A percentile compares a stretch with the other conserved stretches of the same genome.
These are phyloP conservation scores for Thryonomys swinderianus DNA, from an alignment of 2,113 vertebrate genomes.

Conservation along the genomic window DNA sequence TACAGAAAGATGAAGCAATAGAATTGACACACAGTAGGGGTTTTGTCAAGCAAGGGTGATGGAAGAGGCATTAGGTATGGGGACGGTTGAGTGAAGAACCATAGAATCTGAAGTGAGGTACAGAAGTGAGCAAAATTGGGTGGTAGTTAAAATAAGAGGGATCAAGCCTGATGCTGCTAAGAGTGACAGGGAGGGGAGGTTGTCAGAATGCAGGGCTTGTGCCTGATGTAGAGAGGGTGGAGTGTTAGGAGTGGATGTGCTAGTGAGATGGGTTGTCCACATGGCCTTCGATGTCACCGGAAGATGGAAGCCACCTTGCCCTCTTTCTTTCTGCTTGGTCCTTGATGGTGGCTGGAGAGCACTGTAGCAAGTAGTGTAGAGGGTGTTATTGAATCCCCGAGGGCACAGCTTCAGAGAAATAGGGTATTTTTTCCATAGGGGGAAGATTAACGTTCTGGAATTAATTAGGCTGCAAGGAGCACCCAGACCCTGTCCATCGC, in stretches of 20 bases:
- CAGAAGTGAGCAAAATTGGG: background rate
- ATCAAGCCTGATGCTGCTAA: background rate
- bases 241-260: background rate
- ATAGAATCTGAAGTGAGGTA: background rate
- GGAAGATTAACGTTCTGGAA: background rate
- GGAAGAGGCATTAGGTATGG: background rate
- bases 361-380: background rate
- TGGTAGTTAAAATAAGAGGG: background rate
- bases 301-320: background rate
- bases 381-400: background rate
- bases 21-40: background rate
- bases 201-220: background rate
- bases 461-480: background rate
- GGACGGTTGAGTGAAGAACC: background rate
- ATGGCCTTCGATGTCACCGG: background rate
- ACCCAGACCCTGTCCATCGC: background rate
- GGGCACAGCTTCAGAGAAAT: background rate
- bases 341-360: background rate
- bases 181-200: background rate
- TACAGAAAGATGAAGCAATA: background rate
- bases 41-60: background rate
- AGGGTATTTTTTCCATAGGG: background rate
- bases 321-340: background rate
- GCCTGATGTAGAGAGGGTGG: background rate
- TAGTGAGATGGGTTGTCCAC: background rate